Percentiles rank a stretch among this genome's conserved stretches.
These are phyloP conservation scores for Drosophila auraria DNA, from an alignment of 1,140 invertebrate species.

Conservation along the genomic window DNA sequence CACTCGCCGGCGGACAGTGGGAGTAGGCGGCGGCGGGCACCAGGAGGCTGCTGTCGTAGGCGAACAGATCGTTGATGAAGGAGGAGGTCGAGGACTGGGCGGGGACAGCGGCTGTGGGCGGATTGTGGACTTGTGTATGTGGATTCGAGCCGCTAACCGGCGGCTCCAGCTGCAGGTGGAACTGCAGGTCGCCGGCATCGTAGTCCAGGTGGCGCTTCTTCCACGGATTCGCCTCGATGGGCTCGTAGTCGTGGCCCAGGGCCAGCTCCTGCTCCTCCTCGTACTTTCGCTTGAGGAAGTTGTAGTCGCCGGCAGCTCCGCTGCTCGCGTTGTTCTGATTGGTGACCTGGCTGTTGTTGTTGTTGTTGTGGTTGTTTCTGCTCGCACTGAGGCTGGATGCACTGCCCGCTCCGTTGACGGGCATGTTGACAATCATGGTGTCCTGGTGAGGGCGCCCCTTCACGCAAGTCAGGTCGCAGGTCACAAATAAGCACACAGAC, in stretches of 20 bases:
- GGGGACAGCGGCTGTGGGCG: neutral
- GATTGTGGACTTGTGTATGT: neutral
- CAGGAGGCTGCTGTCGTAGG: constrained; percentile 72
- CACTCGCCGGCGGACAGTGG: constrained; percentile 38
- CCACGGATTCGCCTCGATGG: constrained; percentile 60
- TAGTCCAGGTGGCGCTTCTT: constrained; percentile 75
- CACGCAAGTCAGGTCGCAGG: constrained; percentile 2
- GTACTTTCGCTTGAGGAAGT: constrained; percentile 67
- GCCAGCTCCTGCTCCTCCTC: constrained; percentile 43
- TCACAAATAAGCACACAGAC: constrained; percentile 23
- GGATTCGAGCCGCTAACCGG: neutral
- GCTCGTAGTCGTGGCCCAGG: constrained; percentile 48
- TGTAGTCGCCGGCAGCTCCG: constrained; percentile 50
- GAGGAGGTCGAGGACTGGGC: constrained; percentile 34
- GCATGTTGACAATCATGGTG: constrained; percentile 76
- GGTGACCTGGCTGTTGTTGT: constrained; percentile 14
- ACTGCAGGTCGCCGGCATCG: constrained; percentile 62
- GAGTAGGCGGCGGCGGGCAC: constrained; percentile 65
- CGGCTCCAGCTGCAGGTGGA: constrained; percentile 63
- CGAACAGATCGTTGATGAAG: constrained; percentile 80
- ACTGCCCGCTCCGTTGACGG: constrained; percentile 55
- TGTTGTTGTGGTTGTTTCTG: constrained; percentile 30
- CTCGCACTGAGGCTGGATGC: constrained; percentile 16
- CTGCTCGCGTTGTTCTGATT: constrained; percentile 33
- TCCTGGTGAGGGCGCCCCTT: neutral